These are phyloP conservation scores for Macrotrachela quadricornifera DNA, from an alignment of 1,140 invertebrate genomes.

Conservation along the genomic window DNA sequence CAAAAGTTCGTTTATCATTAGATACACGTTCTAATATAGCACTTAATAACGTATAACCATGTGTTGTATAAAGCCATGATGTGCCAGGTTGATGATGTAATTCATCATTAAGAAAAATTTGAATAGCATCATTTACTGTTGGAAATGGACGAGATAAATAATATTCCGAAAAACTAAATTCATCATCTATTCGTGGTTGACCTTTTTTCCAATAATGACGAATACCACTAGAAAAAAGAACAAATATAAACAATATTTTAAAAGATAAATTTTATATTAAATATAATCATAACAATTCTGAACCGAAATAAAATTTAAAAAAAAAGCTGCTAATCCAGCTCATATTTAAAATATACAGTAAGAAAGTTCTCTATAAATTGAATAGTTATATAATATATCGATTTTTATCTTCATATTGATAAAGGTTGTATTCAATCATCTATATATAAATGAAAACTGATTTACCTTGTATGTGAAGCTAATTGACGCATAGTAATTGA, in stretches of 20 bases:
- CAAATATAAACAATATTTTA: too few relatives aligned
- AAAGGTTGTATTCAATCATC: too few relatives aligned
- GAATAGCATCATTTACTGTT: slow-evolving; percentile 31
- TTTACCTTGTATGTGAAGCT: slow-evolving; percentile 29
- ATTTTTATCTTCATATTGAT: too few relatives aligned
- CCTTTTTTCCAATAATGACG: slow-evolving; percentile 35
- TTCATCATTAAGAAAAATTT: slow-evolving; percentile 41
- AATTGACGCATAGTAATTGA: slow-evolving; percentile 35
- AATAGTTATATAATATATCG: too few relatives aligned
- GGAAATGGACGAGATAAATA: slow-evolving; percentile 31
- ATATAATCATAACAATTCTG: too few relatives aligned
- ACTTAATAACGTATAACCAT: slow-evolving; percentile 39
- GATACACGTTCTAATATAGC: slow-evolving; percentile 37
- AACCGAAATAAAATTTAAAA: too few relatives aligned
- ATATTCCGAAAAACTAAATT: slow-evolving; percentile 19
- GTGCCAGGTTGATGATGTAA: slow-evolving; percentile 38
- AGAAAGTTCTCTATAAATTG: too few relatives aligned
- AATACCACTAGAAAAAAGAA: slow-evolving; percentile 29
- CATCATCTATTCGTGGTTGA: slow-evolving; percentile 11
- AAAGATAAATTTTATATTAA: too few relatives aligned
- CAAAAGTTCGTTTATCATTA: slow-evolving; percentile 10
- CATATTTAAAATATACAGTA: too few relatives aligned
- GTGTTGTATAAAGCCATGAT: slow-evolving; percentile 37
- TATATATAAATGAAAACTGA: too few relatives aligned
- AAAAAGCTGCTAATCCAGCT: too few relatives aligned